phyloP scores from a whole-genome alignment of 2,113 vertebrate species.

The Psittacara wagleri region DNA sequence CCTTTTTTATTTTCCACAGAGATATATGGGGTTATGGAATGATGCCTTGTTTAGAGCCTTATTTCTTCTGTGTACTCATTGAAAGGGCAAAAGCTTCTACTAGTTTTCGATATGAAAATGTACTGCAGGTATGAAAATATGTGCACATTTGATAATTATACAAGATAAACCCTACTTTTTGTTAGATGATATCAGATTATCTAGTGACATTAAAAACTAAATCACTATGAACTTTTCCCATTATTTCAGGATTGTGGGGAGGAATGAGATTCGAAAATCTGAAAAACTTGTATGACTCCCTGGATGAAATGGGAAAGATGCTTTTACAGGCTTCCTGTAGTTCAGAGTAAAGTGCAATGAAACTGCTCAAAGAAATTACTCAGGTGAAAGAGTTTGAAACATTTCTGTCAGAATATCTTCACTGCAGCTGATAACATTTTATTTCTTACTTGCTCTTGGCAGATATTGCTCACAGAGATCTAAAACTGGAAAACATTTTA shows the following conservation, averaged over 20 bases:
- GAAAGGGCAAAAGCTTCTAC: not conserved
- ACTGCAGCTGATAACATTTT: slow-evolving; percentile 6
- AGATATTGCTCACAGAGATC: slow-evolving; percentile 86
- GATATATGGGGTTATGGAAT: not conserved
- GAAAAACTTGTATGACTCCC: not conserved
- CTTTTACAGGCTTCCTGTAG: not conserved
- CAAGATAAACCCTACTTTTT: not conserved
- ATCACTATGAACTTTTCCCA: not conserved
- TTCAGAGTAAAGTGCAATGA: not conserved
- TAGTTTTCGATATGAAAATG: not conserved
- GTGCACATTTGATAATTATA: not conserved
- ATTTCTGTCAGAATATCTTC: slow-evolving; percentile 45
- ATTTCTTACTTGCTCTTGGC: slow-evolving; percentile 51
- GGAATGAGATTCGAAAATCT: not conserved
- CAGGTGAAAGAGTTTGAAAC: slow-evolving; percentile 1
- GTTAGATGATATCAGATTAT: not conserved
- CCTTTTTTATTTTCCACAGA: not conserved
- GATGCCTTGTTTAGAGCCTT: not conserved
- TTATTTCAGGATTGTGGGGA: not conserved
- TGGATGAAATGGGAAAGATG: not conserved
- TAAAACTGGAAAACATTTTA: slow-evolving; percentile 92
- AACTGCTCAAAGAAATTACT: slow-evolving; percentile 20
- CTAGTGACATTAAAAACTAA: not conserved
- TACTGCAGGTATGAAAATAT: not conserved
- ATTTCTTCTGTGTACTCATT: not conserved